Conservation (phyloP, 1,140 invertebrate species). For the Triops longicaudatus region DNA sequence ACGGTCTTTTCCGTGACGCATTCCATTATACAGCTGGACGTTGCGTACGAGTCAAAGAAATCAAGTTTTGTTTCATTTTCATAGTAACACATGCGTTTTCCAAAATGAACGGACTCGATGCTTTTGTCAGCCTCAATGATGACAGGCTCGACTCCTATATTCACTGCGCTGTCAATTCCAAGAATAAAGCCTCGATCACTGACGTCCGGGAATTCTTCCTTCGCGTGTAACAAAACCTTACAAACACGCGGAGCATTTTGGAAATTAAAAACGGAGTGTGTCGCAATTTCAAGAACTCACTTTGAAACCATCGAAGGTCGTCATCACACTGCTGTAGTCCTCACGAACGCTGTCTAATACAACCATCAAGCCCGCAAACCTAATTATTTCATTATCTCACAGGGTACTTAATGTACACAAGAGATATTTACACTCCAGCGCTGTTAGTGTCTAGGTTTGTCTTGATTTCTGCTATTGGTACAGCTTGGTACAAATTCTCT, state of each 20-base stretch:
- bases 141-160: conserved; percentile 13
- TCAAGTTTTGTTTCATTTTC: neutral
- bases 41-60: neutral
- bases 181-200: conserved; percentile 5
- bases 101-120: neutral
- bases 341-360: conserved; percentile 7
- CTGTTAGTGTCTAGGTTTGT: neutral
- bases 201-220: conserved; percentile 18
- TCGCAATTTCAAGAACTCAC: neutral
- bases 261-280: too few relatives aligned
- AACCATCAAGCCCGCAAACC: neutral
- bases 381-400: too few relatives aligned
- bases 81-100: neutral
- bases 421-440: neutral
- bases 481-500: neutral
- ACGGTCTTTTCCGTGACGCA: neutral
- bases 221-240: conserved; percentile 2
- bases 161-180: neutral
- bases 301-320: conserved; percentile 23
- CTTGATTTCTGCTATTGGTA: neutral
- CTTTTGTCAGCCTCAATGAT: neutral
- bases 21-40: neutral
- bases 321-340: conserved; percentile 18
- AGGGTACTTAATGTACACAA: too few relatives aligned
- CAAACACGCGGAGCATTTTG: neutral